Evolutionary conservation across 64 coral and sea anemone species (phyloP).

Genomic region (Anthopleura sola): DNA sequence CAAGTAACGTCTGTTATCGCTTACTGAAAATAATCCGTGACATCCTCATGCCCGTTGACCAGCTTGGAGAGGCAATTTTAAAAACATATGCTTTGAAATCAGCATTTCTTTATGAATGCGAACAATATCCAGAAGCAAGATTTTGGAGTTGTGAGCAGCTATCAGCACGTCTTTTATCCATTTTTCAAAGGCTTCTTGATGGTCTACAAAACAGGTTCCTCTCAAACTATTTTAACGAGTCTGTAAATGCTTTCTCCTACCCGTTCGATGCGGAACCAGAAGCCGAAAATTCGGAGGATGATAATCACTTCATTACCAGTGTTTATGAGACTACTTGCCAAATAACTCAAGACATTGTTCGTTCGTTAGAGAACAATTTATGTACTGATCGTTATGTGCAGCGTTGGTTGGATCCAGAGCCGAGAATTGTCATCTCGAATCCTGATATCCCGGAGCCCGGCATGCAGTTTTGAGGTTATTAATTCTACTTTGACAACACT

Average conservation of each 20-base stretch:
- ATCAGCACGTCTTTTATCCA: conserved; percentile 17
- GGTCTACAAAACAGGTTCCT: conserved; percentile 43
- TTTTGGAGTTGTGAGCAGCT: conserved; percentile 31
- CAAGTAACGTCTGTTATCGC: conserved; percentile 29
- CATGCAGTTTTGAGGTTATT: conserved; percentile 4
- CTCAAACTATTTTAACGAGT: conserved; percentile 34
- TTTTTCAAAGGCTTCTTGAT: conserved; percentile 40
- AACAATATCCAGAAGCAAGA: conserved; percentile 27
- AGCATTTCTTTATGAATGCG: conserved; percentile 40
- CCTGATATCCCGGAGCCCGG: conserved; percentile 20
- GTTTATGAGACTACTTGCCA: conserved; percentile 26
- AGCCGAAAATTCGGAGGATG: conserved; percentile 32
- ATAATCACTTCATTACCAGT: conserved; percentile 22
- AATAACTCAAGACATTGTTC: conserved; percentile 24
- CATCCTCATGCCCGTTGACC: conserved; percentile 20
- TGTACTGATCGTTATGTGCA: neutral
- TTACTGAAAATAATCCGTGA: conserved; percentile 47
- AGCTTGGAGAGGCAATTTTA: conserved; percentile 42
- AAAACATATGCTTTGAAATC: conserved; percentile 52
- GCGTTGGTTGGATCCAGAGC: conserved; percentile 7
- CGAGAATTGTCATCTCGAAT: conserved; percentile 18
- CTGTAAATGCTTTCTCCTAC: conserved; percentile 24
- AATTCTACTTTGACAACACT: neutral
- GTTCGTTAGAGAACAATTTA: neutral
- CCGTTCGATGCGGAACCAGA: conserved; percentile 41